phyloP scores from a whole-genome alignment of 2,888 invertebrate genomes.

The Frankliniella fusca region DNA sequence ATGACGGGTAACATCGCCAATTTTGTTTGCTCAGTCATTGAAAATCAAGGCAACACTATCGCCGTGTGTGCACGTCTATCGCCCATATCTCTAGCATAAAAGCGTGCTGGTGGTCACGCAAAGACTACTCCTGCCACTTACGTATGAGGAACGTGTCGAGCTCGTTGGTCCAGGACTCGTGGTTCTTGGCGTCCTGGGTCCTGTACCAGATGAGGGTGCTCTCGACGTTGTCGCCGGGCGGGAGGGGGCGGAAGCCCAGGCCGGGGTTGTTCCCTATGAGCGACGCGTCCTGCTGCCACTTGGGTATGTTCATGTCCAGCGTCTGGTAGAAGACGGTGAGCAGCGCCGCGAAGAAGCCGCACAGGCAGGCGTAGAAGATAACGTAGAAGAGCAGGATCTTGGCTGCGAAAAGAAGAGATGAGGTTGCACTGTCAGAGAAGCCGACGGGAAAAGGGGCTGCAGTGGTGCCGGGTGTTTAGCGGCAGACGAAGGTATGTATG shows the following conservation, averaged over 20 bases:
- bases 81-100: too few relatives aligned
- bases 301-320: conserved; percentile 77
- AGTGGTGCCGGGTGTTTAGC: too few relatives aligned
- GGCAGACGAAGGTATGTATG: too few relatives aligned
- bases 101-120: too few relatives aligned
- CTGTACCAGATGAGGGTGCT: conserved; percentile 96
- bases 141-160: conserved; percentile 72
- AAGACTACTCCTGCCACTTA: conserved; percentile 49
- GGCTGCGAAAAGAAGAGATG: conserved; percentile 54
- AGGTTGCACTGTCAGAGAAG: not conserved
- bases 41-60: too few relatives aligned
- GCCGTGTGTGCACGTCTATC: too few relatives aligned
- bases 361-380: conserved; percentile 87
- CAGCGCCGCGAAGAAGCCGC: conserved; percentile 92
- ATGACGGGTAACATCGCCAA: too few relatives aligned
- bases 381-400: conserved; percentile 95
- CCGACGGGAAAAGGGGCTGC: conserved; percentile 33
- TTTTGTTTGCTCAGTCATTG: too few relatives aligned
- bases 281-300: conserved; percentile 82
- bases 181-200: conserved; percentile 69
- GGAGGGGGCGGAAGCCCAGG: conserved; percentile 95
- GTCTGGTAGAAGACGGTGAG: conserved; percentile 93
- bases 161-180: conserved; percentile 73
- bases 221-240: conserved; percentile 84
- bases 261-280: conserved; percentile 93